These are phyloP conservation scores for Hylomyscus alleni DNA, from an alignment of 2,797 vertebrate genomes.

Conservation along the genomic window DNA sequence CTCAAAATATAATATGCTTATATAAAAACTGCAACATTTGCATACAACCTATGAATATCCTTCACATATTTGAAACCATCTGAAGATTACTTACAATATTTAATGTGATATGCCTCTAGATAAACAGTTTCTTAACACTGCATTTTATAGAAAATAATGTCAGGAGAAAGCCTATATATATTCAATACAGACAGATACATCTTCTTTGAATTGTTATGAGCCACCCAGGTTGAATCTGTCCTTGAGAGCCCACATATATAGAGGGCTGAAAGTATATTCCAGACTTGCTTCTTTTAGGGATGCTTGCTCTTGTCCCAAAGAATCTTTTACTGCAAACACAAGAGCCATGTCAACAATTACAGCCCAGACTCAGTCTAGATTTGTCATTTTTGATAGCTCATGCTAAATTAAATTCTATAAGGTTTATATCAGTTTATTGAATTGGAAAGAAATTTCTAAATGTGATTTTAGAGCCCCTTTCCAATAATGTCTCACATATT, in stretches of 20 bases:
- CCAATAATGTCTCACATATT: neutral
- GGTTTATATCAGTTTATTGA: neutral
- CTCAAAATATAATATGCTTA: neutral
- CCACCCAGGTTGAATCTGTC: neutral
- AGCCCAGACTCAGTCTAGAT: neutral
- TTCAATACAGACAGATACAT: neutral
- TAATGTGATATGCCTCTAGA: neutral
- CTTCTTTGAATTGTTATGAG: neutral
- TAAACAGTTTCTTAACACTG: neutral
- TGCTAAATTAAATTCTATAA: slow-evolving; percentile 47
- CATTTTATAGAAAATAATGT: neutral
- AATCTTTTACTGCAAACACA: slow-evolving; percentile 1
- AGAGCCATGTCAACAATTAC: neutral
- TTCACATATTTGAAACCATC: neutral
- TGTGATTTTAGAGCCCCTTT: neutral
- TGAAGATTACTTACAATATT: neutral
- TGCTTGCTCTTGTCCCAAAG: neutral
- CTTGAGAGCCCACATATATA: neutral
- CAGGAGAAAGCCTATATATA: neutral
- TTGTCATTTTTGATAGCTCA: neutral
- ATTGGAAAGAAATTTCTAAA: slow-evolving; percentile 27
- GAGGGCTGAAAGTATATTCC: neutral
- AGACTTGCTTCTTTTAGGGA: neutral
- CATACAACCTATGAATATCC: neutral
- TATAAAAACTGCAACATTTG: neutral